Base-by-base conservation (phyloP, 2,113 vertebrate genomes). In the Orcinus orca region DNA sequence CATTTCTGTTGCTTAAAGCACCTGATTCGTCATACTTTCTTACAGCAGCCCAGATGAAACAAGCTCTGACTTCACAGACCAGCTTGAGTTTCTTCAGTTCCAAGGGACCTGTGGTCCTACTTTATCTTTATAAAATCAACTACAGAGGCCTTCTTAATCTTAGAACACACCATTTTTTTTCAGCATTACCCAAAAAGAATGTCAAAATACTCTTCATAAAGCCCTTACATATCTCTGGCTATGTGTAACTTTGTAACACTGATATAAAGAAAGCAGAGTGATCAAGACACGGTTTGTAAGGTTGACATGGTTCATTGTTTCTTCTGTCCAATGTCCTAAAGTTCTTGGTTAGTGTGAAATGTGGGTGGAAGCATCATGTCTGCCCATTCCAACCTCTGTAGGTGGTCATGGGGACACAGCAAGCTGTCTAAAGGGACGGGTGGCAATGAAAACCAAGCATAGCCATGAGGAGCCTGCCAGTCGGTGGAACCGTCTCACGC, bases 141-240 rank as follows among this genome's bases (percentile, higher is more conserved):
- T 65, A 60, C 14, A 50, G 33, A 60, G 13, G 50, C 6, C 20
- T 91, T 17, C 50, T 87, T 80, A 83, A 92, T 94, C 70, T 82
- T 53, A 55, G 21, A 23, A 53, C 4, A 92, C 4, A 55, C 13
- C 86, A n/a, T 29, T 84, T 93, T 94, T 38, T 70, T 33, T 8
- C 25, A 80, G 80, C 15, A 87, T 58, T 73, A 87, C 31, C n/a
- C 23, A 88, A 63, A 88, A 65, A 50, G 82, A 93, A 50, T 95
- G 50, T 70, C 53, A 83, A 90, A 90, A 90, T 33, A 41, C 50
- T 87, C 47, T 84, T 95, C 53, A 90, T 17, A 44, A 89, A 83
- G 41, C 41, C n/a, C 41, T 81, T 1, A 29, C 29, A 63, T 36
- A 68, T 65, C 53, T 73, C 26, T 50, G 14, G 15, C 15, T 62